These are phyloP conservation scores for Cetoscarus ocellatus DNA, from an alignment of 2,797 vertebrate genomes.

Conservation along the genomic window DNA sequence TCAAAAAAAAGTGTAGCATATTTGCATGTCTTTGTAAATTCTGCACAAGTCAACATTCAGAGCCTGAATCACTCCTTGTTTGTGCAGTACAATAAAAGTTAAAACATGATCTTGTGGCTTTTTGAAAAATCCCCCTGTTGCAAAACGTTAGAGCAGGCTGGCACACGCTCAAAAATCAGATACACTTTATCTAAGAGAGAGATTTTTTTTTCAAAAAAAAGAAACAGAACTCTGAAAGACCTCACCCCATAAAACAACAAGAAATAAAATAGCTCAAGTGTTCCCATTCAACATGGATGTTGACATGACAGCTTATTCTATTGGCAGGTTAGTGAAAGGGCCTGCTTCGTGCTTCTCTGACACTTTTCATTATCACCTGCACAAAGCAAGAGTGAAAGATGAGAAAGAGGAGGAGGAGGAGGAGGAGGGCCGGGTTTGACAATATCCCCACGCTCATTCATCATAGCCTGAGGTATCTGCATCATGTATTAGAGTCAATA, in stretches of 20 bases:
- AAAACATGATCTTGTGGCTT: conserved; percentile 45
- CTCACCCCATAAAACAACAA: conserved; percentile 76
- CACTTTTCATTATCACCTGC: conserved; percentile 89
- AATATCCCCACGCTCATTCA: conserved; percentile 86
- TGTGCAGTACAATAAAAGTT: conserved; percentile 52
- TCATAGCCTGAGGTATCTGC: conserved; percentile 90
- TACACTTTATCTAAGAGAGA: conserved; percentile 57
- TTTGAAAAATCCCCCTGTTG: conserved; percentile 51
- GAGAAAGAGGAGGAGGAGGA: conserved; percentile 76
- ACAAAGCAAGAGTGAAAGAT: conserved; percentile 88
- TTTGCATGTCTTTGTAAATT: conserved; percentile 25
- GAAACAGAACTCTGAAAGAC: conserved; percentile 33
- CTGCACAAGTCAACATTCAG: conserved; percentile 26
- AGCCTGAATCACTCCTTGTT: conserved; percentile 63
- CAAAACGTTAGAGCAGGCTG: conserved; percentile 63
- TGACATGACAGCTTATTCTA: conserved; percentile 76
- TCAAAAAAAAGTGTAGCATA: conserved; percentile 37
- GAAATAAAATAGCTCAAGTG: conserved; percentile 68
- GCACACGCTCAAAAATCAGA: conserved; percentile 65
- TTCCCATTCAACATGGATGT: conserved; percentile 67
- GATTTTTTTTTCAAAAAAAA: not conserved
- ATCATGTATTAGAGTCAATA: conserved; percentile 90
- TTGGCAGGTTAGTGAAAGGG: conserved; percentile 75
- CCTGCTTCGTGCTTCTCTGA: conserved; percentile 88
- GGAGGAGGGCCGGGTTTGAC: conserved; percentile 40